phyloP scores from a whole-genome alignment of 2,797 vertebrate species.

The Lutra lutra region DNA sequence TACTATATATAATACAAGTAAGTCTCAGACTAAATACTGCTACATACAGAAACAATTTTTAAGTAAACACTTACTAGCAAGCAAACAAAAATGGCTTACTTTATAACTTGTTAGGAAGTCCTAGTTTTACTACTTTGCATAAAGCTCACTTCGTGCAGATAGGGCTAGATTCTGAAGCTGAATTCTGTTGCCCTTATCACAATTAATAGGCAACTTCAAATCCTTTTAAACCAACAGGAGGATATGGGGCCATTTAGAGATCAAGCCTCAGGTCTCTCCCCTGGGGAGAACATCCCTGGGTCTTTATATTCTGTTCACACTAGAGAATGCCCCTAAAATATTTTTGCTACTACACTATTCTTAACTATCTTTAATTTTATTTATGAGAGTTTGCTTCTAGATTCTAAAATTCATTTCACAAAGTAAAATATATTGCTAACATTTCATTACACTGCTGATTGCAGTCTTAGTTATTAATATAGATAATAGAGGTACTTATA shows the following conservation, averaged over 20 bases:
- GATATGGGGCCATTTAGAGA: background rate
- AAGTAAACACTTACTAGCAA: background rate
- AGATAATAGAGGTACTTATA: background rate
- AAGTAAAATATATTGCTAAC: background rate
- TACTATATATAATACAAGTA: background rate
- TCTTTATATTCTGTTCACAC: background rate
- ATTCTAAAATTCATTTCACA: background rate
- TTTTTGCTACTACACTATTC: background rate
- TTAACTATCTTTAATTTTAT: conserved; percentile 34
- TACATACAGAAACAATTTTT: background rate
- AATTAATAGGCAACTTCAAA: background rate
- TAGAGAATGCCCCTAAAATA: background rate
- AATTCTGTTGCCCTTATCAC: background rate
- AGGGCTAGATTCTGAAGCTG: background rate
- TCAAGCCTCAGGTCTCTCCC: background rate
- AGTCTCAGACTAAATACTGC: background rate
- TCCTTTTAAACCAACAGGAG: background rate
- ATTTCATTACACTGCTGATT: background rate
- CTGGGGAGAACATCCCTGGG: background rate
- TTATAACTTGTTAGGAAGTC: background rate
- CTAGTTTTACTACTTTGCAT: background rate
- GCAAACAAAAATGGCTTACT: background rate
- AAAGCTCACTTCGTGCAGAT: background rate
- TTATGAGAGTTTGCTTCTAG: background rate
- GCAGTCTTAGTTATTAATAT: background rate